Percentiles rank a stretch among this genome's conserved stretches.
Evolutionary conservation across 2,113 vertebrate species (phyloP).

Genomic region (Aptenodytes forsteri): DNA sequence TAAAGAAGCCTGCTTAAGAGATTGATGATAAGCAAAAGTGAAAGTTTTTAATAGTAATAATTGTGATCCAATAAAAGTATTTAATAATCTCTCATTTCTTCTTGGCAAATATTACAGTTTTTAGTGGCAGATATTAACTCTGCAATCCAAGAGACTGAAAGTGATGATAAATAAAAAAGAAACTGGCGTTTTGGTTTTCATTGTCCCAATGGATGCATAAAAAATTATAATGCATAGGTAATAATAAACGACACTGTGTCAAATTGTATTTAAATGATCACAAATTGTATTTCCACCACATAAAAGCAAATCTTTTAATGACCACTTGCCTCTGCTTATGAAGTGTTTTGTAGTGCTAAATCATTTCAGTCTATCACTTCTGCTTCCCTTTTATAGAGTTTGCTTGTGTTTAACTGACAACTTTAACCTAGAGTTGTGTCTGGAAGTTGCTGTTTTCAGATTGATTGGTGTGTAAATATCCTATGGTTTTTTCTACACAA

Average conservation of each 20-base stretch:
- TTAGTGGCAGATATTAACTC: background rate
- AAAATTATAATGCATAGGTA: background rate
- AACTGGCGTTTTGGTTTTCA: background rate
- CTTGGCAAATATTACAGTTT: background rate
- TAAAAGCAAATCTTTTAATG: background rate
- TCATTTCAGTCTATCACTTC: background rate
- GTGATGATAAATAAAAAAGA: background rate
- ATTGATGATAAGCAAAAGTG: background rate
- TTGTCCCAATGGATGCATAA: background rate
- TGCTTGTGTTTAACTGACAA: background rate
- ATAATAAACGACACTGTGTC: background rate
- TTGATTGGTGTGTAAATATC: constrained; percentile 4
- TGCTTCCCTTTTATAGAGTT: background rate
- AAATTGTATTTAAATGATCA: background rate
- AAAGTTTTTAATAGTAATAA: background rate
- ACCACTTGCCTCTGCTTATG: background rate
- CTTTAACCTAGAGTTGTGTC: background rate
- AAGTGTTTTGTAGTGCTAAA: background rate
- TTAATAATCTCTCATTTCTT: background rate
- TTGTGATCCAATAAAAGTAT: background rate
- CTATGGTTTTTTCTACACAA: background rate
- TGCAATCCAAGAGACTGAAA: background rate
- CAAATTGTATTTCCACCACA: background rate
- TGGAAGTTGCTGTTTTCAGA: constrained; percentile 11
- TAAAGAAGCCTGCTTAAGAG: background rate